Base-by-base conservation (phyloP, 2,797 vertebrate genomes). In the Pseudochirops corinnae region DNA sequence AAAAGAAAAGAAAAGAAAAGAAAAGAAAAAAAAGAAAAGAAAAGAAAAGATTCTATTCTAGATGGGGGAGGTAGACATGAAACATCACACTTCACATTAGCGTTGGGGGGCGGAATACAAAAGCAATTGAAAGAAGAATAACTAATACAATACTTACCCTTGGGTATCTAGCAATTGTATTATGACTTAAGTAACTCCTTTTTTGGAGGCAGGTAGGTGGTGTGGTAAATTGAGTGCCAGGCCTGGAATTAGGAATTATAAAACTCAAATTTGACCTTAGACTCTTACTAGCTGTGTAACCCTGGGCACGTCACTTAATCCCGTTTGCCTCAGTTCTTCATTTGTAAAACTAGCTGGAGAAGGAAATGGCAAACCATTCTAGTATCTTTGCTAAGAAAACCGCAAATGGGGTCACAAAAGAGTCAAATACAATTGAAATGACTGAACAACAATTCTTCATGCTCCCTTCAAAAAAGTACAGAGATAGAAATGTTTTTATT, bases 121-220 rank as follows among this genome's bases (percentile, higher is more conserved):
- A 74, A 74, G 7, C n/a, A 74, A 74, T 3, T 74, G n/a, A 9
- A 39, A 74, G 21, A 39, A 13, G 14, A 18, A 7, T n/a, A 90
- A n/a, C 90, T 46, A 28, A 94, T 28, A 31, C 39, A 67, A 92
- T 53, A n/a, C 6, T 0, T 93, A 39, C 7, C 5, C 31, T 94
- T 31, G 92, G 18, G 94, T 95, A 97, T 74, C 90, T 92, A 94
- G 21, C 14, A 39, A 91, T 91, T 39, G 57, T 33, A 60, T 74
- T n/a, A 18, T 55, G 24, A 33, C 1, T 55, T 93, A 82, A 82
- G 5, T 93, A 93, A 28, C 4, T 56, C 91, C 33, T 92, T 92
- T 67, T 93, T 33, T 62, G 31, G 29, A 62, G 60, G 29, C 60
- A 33, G 6, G 10, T 62, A 33, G 29, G 3, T 62, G 12, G 60